Percentiles rank a stretch among this genome's conserved stretches.
Conservation (phyloP, 2,888 invertebrate species). For the Trachelus stipa region DNA sequence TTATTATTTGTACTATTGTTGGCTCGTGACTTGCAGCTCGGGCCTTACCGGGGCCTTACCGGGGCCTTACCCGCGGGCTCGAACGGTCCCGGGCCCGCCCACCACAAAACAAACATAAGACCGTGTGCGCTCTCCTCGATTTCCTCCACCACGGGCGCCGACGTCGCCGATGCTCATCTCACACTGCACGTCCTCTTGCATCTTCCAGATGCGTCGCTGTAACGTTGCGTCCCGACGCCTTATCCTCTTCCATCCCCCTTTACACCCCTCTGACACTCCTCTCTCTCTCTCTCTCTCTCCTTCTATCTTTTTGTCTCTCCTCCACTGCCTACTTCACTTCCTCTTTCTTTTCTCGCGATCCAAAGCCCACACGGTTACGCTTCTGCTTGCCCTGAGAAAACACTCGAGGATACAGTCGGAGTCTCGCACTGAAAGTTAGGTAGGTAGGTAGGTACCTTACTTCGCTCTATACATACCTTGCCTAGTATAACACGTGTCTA, state of each 20-base stretch:
- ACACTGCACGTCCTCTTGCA: neutral
- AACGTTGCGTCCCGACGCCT: neutral
- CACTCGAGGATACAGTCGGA: constrained; percentile 1
- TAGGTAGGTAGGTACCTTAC: neutral
- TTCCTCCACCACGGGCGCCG: constrained; percentile 10
- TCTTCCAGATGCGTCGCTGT: constrained; percentile 6
- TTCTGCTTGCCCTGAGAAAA: constrained; percentile 7
- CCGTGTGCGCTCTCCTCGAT: constrained; percentile 17
- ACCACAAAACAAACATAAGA: constrained; percentile 58
- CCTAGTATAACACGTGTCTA: neutral
- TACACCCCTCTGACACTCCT: neutral
- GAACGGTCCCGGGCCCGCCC: constrained; percentile 46
- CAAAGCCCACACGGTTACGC: neutral
- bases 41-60: constrained; percentile 42
- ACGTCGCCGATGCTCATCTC: neutral
- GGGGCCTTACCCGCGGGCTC: constrained; percentile 23
- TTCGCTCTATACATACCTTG: neutral
- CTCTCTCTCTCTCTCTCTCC: neutral
- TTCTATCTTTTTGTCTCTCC: constrained; percentile 8
- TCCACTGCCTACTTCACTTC: neutral
- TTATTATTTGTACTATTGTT: constrained; percentile 67
- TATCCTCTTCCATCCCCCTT: neutral
- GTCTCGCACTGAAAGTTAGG: neutral
- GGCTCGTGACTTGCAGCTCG: constrained; percentile 64
- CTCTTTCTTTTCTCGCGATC: constrained; percentile 8